Evolutionary conservation across 2,888 invertebrate species (phyloP).

Genomic region (Chrysolina americana): DNA sequence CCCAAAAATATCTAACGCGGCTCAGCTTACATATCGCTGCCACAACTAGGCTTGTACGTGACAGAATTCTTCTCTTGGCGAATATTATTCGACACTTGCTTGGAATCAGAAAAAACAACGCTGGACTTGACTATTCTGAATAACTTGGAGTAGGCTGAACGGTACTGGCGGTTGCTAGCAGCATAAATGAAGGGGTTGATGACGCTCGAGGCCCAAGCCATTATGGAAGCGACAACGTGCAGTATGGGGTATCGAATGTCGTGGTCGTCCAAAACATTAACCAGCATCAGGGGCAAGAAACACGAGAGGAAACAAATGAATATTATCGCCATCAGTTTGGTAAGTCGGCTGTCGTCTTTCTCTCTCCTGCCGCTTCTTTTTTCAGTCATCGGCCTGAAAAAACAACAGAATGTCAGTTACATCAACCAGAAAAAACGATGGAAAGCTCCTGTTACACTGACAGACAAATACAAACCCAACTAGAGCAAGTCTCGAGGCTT

Average conservation of each 20-base stretch:
- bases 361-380: slow-evolving; percentile 65
- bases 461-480: too few relatives aligned
- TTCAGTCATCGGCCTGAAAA: slow-evolving; percentile 60
- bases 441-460: too few relatives aligned
- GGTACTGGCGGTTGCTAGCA: slow-evolving; percentile 88
- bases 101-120: slow-evolving; percentile 62
- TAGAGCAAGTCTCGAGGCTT: too few relatives aligned
- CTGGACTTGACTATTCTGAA: slow-evolving; percentile 67
- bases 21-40: not conserved
- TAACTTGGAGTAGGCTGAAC: slow-evolving; percentile 75
- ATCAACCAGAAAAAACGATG: too few relatives aligned
- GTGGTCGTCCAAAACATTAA: slow-evolving; percentile 87
- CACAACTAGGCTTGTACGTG: slow-evolving; percentile 52
- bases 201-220: slow-evolving; percentile 93
- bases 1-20: not conserved
- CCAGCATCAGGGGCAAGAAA: slow-evolving; percentile 90
- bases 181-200: slow-evolving; percentile 94
- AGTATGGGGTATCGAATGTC: slow-evolving; percentile 80
- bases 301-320: slow-evolving; percentile 89
- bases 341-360: slow-evolving; percentile 85
- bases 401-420: slow-evolving; percentile 18
- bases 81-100: slow-evolving; percentile 57
- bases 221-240: slow-evolving; percentile 86
- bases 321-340: slow-evolving; percentile 89
- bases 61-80: slow-evolving; percentile 58